Evolutionary conservation across 2,797 vertebrate species (phyloP).

Genomic region (Tragelaphus eurycerus): DNA sequence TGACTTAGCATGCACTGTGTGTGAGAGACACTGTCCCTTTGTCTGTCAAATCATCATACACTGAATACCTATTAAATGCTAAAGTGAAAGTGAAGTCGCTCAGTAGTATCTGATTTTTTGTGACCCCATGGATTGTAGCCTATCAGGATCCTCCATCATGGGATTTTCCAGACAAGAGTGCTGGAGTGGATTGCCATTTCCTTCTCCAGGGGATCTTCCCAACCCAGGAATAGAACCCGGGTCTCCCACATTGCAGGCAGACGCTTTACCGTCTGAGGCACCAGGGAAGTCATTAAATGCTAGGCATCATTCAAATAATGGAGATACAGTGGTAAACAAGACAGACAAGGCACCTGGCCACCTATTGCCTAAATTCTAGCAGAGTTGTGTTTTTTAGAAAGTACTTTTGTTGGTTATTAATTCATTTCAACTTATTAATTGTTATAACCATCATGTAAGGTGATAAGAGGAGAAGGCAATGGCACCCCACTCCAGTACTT

Average conservation of each 20-base stretch:
- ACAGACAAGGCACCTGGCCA: not conserved
- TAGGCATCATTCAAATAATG: not conserved
- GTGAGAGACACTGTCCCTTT: not conserved
- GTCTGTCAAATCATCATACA: not conserved
- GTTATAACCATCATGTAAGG: not conserved
- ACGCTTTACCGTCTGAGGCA: too few relatives aligned
- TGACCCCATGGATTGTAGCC: too few relatives aligned
- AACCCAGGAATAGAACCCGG: too few relatives aligned
- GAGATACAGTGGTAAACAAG: not conserved
- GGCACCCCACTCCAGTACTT: too few relatives aligned
- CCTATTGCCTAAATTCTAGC: not conserved
- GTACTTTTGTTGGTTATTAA: not conserved
- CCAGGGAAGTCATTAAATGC: not conserved
- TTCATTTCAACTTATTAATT: not conserved
- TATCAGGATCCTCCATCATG: too few relatives aligned
- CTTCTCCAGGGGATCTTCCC: too few relatives aligned
- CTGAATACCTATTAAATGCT: not conserved
- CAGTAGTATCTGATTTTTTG: too few relatives aligned
- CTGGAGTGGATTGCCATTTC: too few relatives aligned
- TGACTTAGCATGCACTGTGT: not conserved
- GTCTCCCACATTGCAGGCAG: too few relatives aligned
- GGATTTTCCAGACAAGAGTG: too few relatives aligned
- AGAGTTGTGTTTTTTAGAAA: not conserved
- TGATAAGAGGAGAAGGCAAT: not conserved
- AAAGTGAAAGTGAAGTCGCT: not conserved